These are phyloP conservation scores for Cataglyphis altisquamis DNA, from an alignment of 2,888 invertebrate genomes.

Conservation along the genomic window DNA sequence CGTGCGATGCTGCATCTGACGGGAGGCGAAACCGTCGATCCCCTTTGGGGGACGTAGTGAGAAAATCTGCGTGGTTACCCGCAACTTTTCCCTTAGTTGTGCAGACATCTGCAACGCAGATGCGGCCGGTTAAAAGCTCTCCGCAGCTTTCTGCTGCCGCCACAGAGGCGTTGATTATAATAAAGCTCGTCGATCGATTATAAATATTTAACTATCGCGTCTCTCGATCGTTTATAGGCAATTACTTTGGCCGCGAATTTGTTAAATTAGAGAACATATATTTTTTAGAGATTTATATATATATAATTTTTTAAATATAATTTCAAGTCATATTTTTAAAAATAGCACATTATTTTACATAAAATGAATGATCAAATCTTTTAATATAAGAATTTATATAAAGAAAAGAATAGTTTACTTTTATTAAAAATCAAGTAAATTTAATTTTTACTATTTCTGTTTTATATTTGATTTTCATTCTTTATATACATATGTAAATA, in stretches of 20 bases:
- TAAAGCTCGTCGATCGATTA: constrained; percentile 31
- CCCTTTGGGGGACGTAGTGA: neutral
- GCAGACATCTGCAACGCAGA: constrained; percentile 44
- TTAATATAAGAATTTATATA: neutral
- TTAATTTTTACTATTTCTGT: neutral
- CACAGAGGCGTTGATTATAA: constrained; percentile 22
- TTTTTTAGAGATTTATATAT: neutral
- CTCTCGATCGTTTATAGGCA: neutral
- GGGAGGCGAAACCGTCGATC: constrained; percentile 13
- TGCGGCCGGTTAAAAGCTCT: constrained; percentile 3
- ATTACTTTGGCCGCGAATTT: neutral
- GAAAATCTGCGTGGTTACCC: constrained; percentile 51
- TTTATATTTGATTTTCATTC: neutral
- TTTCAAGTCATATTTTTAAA: neutral
- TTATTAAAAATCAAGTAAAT: neutral
- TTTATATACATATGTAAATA: no score
- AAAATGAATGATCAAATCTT: neutral
- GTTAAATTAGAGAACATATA: neutral
- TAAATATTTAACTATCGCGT: constrained; percentile 30
- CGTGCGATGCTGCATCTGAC: constrained; percentile 13
- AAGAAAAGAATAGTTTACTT: neutral
- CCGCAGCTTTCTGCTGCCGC: constrained; percentile 6
- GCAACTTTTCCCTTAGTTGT: constrained; percentile 23
- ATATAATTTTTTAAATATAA: neutral
- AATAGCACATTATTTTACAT: neutral